A percentile compares a stretch with the other conserved stretches of the same genome.
Conservation (phyloP, 1,140 invertebrate species). For the Charaxes varanes region DNA sequence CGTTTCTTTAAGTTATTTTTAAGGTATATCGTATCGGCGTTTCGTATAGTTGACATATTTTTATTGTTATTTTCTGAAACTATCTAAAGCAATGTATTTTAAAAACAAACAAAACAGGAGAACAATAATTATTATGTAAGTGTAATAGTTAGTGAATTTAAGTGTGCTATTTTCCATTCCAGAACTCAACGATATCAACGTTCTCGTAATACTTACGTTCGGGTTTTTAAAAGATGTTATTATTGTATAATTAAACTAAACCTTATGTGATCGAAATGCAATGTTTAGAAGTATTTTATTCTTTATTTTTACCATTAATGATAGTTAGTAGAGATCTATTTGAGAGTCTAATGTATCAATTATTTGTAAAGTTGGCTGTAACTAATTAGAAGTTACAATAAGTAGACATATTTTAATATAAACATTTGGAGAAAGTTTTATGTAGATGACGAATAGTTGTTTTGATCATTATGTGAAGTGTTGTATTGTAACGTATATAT, state of each 20-base stretch:
- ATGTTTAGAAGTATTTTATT: constrained; percentile 75
- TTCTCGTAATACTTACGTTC: constrained; percentile 72
- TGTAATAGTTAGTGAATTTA: constrained; percentile 73
- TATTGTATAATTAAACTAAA: constrained; percentile 72
- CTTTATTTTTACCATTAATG: constrained; percentile 73
- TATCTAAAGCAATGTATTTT: constrained; percentile 72
- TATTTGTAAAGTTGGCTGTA: constrained; percentile 74
- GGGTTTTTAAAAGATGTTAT: constrained; percentile 72
- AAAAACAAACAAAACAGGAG: constrained; percentile 71
- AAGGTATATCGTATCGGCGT: constrained; percentile 61
- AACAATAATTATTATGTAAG: constrained; percentile 75
- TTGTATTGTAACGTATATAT: constrained; percentile 46
- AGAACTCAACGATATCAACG: constrained; percentile 73
- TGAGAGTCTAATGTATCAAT: constrained; percentile 74
- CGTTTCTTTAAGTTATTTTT: constrained; percentile 59
- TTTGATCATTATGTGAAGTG: constrained; percentile 71
- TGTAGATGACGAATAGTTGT: constrained; percentile 71
- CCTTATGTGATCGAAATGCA: constrained; percentile 74
- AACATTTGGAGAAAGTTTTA: constrained; percentile 73
- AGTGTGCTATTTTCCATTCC: constrained; percentile 74
- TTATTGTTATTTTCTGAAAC: constrained; percentile 71
- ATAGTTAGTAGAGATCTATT: constrained; percentile 74
- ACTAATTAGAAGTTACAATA: constrained; percentile 73
- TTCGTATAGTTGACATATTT: constrained; percentile 65
- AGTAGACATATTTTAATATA: constrained; percentile 73